Conservation (phyloP, 2,888 invertebrate species). For the Xestia c-nigrum region DNA sequence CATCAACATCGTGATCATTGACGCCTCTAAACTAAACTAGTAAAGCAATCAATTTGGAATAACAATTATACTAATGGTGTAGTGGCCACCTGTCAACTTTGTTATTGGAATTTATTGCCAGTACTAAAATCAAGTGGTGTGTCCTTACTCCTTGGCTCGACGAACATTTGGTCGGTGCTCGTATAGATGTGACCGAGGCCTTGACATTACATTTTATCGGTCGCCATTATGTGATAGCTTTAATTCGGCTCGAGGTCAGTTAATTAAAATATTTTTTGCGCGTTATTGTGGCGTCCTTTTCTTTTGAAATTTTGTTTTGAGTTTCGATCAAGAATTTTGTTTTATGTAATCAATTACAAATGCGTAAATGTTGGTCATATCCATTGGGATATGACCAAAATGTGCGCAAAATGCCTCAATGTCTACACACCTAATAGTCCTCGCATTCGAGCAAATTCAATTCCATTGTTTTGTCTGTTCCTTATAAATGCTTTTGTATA, state of each 20-base stretch:
- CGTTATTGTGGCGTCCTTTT: conserved; percentile 15
- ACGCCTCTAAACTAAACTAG: conserved; percentile 40
- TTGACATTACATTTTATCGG: conserved; percentile 55
- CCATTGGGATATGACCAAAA: not conserved
- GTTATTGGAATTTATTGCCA: conserved; percentile 77
- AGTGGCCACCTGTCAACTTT: conserved; percentile 58
- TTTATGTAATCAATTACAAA: conserved; percentile 4
- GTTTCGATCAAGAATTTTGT: not conserved
- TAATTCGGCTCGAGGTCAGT: conserved; percentile 37
- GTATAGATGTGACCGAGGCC: conserved; percentile 46
- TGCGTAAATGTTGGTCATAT: too few species aligned
- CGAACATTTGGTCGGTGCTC: conserved; percentile 20
- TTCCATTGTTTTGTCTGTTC: too few species aligned
- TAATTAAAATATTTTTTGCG: conserved; percentile 20
- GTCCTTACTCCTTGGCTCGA: conserved; percentile 76
- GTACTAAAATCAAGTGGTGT: conserved; percentile 70
- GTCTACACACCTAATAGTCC: not conserved
- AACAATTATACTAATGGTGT: conserved; percentile 56
- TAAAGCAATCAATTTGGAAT: conserved; percentile 57
- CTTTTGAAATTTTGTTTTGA: not conserved
- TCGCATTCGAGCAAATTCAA: not conserved
- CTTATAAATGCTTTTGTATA: too few species aligned
- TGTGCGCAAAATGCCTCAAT: too few species aligned
- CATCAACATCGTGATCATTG: conserved; percentile 55
- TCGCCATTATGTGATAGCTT: conserved; percentile 30